Conservation (phyloP, 2,888 invertebrate species). For the Scaptomyza polygonia region DNA sequence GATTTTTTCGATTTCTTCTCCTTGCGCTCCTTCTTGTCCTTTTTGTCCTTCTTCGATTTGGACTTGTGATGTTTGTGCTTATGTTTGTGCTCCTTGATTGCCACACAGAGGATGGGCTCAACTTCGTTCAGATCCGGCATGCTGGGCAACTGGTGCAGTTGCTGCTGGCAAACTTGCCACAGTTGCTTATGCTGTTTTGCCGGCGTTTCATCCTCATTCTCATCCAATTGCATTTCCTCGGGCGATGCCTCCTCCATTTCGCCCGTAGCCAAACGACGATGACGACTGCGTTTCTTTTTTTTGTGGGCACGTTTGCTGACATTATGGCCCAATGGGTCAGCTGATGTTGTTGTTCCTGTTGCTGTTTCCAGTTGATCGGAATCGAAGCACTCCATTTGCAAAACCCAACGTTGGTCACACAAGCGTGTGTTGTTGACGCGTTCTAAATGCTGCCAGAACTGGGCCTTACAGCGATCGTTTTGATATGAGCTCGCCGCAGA, state of each 20-base stretch:
- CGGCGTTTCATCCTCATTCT: background rate
- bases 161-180: background rate
- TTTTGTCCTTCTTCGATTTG: constrained; percentile 38
- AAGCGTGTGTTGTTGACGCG: constrained; percentile 13
- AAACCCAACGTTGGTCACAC: background rate
- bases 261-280: too few relatives aligned
- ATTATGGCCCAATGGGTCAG: background rate
- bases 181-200: background rate
- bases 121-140: constrained; percentile 19
- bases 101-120: constrained; percentile 2
- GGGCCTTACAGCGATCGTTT: background rate
- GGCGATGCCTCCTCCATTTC: background rate
- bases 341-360: background rate
- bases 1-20: background rate
- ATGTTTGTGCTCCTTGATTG: background rate
- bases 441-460: constrained; percentile 7
- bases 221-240: background rate
- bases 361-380: background rate
- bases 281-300: background rate
- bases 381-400: constrained; percentile 1
- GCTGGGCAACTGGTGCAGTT: constrained; percentile 22
- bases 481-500: background rate
- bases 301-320: background rate
- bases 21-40: background rate
- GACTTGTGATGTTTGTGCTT: constrained; percentile 16